phyloP scores from a whole-genome alignment of 2,888 invertebrate genomes.

The Hartigia nigra region DNA sequence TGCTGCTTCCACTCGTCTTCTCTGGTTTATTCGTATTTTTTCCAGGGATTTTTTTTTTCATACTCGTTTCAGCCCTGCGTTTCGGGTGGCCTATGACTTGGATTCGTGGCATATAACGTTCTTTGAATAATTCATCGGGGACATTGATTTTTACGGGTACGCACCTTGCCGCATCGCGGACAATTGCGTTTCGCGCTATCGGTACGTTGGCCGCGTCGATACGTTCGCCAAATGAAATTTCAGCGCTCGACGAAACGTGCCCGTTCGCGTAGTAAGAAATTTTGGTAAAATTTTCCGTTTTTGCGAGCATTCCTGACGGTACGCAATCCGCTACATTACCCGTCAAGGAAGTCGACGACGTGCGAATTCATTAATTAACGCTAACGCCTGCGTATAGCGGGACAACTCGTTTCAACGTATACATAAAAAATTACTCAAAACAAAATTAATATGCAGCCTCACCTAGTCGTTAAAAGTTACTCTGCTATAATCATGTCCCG shows the following conservation, averaged over 20 bases:
- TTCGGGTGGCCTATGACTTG: background rate
- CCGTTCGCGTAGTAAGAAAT: background rate
- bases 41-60: background rate
- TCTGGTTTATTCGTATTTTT: background rate
- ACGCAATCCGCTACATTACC: background rate
- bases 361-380: constrained; percentile 12
- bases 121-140: constrained; percentile 20
- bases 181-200: background rate
- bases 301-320: background rate
- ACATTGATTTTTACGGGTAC: constrained; percentile 4
- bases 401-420: background rate
- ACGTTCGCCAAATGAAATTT: background rate
- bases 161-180: background rate
- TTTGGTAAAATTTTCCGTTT: background rate
- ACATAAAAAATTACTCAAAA: background rate
- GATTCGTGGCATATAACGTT: background rate
- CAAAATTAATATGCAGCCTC: constrained; percentile 15
- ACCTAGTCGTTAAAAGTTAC: constrained; percentile 14
- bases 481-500: background rate
- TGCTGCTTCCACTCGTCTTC: background rate
- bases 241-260: background rate
- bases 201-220: background rate
- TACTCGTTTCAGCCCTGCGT: background rate
- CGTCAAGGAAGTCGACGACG: background rate
- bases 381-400: constrained; percentile 2